phyloP scores from a whole-genome alignment of 1,140 invertebrate species.

The Triops longicaudatus region DNA sequence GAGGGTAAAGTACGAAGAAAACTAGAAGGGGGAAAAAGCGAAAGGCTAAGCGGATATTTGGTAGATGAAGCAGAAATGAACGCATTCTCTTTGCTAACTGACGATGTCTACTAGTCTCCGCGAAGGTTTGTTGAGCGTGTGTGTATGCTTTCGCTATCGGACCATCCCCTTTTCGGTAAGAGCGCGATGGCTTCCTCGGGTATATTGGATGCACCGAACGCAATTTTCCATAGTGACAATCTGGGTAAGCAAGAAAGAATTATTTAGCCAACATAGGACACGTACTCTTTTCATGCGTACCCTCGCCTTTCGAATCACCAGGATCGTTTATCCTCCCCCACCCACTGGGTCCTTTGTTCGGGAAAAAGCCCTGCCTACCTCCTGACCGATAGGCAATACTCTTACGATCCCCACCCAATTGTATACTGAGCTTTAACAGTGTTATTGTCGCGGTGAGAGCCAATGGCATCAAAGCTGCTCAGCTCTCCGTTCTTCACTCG shows the following conservation, averaged over 20 bases:
- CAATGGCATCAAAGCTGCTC: neutral
- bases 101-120: neutral
- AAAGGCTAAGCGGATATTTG: constrained; percentile 2
- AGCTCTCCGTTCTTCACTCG: no score
- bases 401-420: constrained; percentile 3
- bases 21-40: neutral
- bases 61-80: constrained; percentile 15
- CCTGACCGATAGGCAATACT: constrained; percentile 11
- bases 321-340: neutral
- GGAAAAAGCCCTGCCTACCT: constrained; percentile 10
- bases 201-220: neutral
- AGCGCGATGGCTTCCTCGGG: neutral
- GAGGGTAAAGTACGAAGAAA: neutral
- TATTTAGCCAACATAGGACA: neutral
- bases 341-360: neutral
- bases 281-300: neutral
- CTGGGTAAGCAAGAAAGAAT: neutral
- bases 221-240: neutral
- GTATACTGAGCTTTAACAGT: neutral
- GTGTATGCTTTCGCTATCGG: neutral
- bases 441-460: neutral
- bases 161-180: neutral
- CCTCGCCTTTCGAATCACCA: neutral
- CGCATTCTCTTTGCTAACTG: neutral
- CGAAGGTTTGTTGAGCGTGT: neutral